Evolutionary conservation across 1,140 invertebrate species (phyloP).

Genomic region (Psilanteris sp.): DNA sequence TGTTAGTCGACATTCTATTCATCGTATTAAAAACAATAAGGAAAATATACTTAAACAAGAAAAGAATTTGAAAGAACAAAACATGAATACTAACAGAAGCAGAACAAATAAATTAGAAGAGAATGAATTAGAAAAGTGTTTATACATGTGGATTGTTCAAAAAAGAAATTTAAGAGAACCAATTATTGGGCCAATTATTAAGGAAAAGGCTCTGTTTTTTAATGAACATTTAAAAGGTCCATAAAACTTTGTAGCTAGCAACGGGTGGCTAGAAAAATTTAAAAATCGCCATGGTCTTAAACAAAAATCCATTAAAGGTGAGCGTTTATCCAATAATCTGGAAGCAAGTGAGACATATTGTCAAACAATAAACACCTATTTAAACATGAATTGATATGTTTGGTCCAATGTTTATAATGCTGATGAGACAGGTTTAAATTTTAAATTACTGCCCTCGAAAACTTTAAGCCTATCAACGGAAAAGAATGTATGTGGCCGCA

Average conservation of each 20-base stretch:
- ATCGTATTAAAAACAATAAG: conserved; percentile 3
- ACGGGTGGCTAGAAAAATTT: conserved; percentile 25
- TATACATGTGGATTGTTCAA: conserved; percentile 19
- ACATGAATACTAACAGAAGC: conserved; percentile 1
- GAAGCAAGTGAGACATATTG: too few relatives aligned
- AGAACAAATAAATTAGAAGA: conserved; percentile 17
- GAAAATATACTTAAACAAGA: conserved; percentile 6
- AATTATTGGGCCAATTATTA: conserved; percentile 14
- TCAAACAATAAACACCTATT: not conserved
- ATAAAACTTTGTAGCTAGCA: not conserved
- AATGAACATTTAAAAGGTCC: conserved; percentile 17
- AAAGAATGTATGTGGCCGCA: conserved; percentile 2
- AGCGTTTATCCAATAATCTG: too few relatives aligned
- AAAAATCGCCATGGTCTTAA: conserved; percentile 21
- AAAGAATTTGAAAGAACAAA: not conserved
- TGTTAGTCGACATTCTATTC: conserved; percentile 9
- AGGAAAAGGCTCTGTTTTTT: conserved; percentile 31
- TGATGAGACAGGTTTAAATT: conserved; percentile 14
- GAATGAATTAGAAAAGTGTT: conserved; percentile 12
- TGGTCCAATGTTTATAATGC: conserved; percentile 13
- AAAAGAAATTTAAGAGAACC: conserved; percentile 24
- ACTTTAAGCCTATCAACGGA: conserved; percentile 4
- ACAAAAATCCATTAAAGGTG: too few relatives aligned
- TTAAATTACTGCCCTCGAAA: conserved; percentile 6
- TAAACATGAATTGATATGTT: conserved; percentile 8